phyloP scores from a whole-genome alignment of 2,113 vertebrate species.

The Zosterops borbonicus region DNA sequence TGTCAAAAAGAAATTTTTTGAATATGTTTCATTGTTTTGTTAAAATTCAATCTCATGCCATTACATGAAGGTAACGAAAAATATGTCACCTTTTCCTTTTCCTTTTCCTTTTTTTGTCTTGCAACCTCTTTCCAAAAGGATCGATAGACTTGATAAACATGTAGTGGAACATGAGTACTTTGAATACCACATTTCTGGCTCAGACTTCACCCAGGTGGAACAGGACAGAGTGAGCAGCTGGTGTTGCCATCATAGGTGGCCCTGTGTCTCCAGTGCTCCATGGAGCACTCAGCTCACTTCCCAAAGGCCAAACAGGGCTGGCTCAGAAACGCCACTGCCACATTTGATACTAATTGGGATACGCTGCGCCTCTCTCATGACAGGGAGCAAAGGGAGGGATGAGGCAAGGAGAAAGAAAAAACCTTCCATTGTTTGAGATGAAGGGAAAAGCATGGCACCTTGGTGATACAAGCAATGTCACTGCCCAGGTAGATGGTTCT shows the following conservation, averaged over 20 bases:
- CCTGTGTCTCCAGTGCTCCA: neutral
- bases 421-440: neutral
- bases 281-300: neutral
- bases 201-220: neutral
- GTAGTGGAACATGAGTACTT: neutral
- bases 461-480: neutral
- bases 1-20: neutral
- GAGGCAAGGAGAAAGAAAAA: constrained; percentile 17
- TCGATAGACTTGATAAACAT: neutral
- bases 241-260: neutral
- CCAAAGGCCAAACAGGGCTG: neutral
- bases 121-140: neutral
- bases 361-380: neutral
- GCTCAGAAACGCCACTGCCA: neutral
- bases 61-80: neutral
- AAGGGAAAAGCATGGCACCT: neutral
- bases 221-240: neutral
- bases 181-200: neutral
- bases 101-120: neutral
- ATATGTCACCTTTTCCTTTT: neutral
- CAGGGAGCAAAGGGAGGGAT: neutral
- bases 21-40: neutral
- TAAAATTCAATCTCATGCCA: neutral
- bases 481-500: neutral
- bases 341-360: constrained; percentile 30